Percentiles rank a stretch among this genome's conserved stretches.
Evolutionary conservation across 2,113 vertebrate species (phyloP).

Genomic region (Chionis minor): DNA sequence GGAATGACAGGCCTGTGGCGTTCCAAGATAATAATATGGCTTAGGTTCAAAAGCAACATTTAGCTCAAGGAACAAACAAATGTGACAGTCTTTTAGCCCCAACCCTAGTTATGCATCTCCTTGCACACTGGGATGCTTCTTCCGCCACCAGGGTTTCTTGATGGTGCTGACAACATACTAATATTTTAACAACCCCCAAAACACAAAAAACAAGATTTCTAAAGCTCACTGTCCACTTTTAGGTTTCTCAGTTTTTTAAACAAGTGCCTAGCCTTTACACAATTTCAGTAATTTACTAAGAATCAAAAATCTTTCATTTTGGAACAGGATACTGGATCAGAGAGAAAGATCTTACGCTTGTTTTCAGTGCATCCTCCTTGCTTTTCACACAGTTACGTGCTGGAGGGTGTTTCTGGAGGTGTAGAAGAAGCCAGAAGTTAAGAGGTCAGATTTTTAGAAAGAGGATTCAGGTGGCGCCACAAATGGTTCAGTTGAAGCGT

Average conservation of each 20-base stretch:
- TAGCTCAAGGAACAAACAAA: background rate
- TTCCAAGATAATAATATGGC: background rate
- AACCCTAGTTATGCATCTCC: background rate
- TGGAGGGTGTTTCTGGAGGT: background rate
- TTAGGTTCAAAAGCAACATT: background rate
- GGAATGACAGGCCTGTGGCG: background rate
- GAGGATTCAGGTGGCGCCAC: background rate
- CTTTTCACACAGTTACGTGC: background rate
- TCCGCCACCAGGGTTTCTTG: background rate
- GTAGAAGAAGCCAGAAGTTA: background rate
- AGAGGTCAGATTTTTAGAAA: background rate
- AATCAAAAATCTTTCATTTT: background rate
- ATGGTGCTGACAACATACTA: background rate
- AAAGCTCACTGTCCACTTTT: fast-evolving
- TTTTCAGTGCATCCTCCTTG: background rate
- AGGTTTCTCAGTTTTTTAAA: background rate
- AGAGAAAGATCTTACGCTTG: background rate
- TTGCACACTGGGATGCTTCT: background rate
- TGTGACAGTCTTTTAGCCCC: background rate
- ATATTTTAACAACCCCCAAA: background rate
- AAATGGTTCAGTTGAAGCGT: background rate
- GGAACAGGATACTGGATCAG: background rate
- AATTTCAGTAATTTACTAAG: background rate
- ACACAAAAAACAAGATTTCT: background rate
- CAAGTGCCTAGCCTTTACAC: background rate